A percentile compares a stretch with the other conserved stretches of the same genome.
phyloP scores from a whole-genome alignment of 1,140 invertebrate species.

The Rhagoletis zephyria region DNA sequence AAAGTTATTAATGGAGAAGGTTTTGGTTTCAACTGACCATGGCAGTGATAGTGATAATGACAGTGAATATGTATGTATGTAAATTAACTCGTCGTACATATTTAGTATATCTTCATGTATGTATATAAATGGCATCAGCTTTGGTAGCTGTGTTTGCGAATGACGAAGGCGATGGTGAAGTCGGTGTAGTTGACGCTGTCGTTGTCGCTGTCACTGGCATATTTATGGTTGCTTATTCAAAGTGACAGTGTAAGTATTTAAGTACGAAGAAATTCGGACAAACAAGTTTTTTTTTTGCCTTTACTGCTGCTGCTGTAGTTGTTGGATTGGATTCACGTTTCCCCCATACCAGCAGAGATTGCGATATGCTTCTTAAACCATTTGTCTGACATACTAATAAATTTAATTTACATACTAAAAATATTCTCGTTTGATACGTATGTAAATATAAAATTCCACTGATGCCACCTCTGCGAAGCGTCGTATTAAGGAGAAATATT shows the following conservation, averaged over 20 bases:
- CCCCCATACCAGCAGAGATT: not conserved
- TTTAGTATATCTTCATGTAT: not conserved
- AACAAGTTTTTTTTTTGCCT: not conserved
- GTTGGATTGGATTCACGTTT: not conserved
- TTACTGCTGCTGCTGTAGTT: not conserved
- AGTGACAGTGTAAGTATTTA: not conserved
- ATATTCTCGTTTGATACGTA: not conserved
- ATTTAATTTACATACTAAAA: slow-evolving; percentile 16
- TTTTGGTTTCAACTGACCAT: not conserved
- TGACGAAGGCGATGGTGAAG: not conserved
- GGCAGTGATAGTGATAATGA: slow-evolving; percentile 34
- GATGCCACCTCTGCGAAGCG: no score
- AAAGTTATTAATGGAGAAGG: not conserved
- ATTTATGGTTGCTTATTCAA: not conserved
- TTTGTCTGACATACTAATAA: not conserved
- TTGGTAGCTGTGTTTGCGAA: not conserved
- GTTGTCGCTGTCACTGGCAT: not conserved
- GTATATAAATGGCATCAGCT: not conserved
- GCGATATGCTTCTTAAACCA: not conserved
- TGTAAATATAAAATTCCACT: not conserved
- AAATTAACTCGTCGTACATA: not conserved
- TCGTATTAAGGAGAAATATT: not conserved
- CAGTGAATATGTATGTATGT: slow-evolving; percentile 17
- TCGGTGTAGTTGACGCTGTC: not conserved
- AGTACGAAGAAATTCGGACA: not conserved